Conservation (phyloP, 2,797 vertebrate genomes). For the Sciurus vulgaris region DNA sequence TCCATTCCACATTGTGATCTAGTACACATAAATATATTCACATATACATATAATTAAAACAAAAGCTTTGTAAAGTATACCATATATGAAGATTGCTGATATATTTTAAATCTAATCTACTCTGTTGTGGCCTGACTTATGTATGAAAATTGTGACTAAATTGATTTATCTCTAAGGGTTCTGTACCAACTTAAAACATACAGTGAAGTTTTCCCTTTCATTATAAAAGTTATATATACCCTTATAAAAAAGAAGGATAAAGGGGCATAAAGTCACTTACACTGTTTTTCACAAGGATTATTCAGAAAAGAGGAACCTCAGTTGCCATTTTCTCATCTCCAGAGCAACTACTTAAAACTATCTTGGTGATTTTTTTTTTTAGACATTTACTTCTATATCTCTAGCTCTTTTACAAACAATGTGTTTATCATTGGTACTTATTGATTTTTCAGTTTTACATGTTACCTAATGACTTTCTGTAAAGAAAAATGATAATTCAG, state of each 20-base stretch:
- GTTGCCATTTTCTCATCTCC: conserved; percentile 11
- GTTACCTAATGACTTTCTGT: conserved; percentile 16
- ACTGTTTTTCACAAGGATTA: background rate
- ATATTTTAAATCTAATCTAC: background rate
- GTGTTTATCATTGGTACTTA: background rate
- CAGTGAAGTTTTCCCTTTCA: background rate
- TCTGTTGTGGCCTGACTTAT: background rate
- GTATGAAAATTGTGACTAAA: conserved; percentile 5
- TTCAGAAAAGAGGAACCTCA: conserved; percentile 12
- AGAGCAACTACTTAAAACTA: background rate
- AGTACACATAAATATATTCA: background rate
- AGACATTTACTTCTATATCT: conserved; percentile 23
- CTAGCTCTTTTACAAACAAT: background rate
- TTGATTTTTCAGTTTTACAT: conserved; percentile 55
- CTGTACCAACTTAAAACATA: conserved; percentile 43
- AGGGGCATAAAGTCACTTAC: background rate
- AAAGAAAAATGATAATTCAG: background rate
- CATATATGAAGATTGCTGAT: background rate
- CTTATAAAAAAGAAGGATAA: conserved; percentile 33
- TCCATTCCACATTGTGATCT: background rate
- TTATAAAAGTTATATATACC: background rate
- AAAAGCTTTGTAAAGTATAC: conserved; percentile 34
- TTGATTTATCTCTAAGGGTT: background rate
- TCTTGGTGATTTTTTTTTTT: conserved; percentile 49
- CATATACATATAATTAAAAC: background rate